Evolutionary conservation across 2,888 invertebrate species (phyloP).

Genomic region (Tuta absoluta): DNA sequence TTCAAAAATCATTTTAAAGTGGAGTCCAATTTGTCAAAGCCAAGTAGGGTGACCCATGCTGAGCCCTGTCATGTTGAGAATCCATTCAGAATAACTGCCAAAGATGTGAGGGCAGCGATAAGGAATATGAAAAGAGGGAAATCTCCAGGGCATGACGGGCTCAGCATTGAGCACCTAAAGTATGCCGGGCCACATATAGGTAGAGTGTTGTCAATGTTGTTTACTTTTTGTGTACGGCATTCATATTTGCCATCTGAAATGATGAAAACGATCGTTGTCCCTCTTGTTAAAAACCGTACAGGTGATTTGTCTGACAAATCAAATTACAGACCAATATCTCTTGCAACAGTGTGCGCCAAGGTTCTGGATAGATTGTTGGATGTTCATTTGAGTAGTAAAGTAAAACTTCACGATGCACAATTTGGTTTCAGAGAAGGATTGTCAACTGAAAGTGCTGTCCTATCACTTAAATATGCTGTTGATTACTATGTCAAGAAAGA

Average conservation of each 20-base stretch:
- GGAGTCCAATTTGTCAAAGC: not conserved
- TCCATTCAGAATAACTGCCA: not conserved
- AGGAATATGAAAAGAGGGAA: not conserved
- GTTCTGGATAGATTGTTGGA: not conserved
- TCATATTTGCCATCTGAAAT: not conserved
- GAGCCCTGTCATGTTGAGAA: not conserved
- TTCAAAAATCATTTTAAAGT: not conserved
- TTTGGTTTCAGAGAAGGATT: conserved; percentile 5
- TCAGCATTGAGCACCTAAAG: not conserved
- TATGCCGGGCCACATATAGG: not conserved
- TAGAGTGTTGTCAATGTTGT: not conserved
- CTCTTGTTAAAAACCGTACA: not conserved
- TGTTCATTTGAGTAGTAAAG: not conserved
- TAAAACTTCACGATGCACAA: not conserved
- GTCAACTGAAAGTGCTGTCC: not conserved
- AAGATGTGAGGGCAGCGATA: not conserved
- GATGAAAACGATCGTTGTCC: not conserved
- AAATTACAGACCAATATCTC: too few species aligned
- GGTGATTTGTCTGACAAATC: not conserved
- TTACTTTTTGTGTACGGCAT: not conserved
- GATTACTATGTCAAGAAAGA: not conserved
- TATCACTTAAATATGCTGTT: not conserved
- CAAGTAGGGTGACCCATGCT: not conserved
- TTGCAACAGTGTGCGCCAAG: not conserved
- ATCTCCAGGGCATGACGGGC: not conserved